Base-by-base conservation (phyloP, 2,113 vertebrate species). In the Hyaena hyaena region DNA sequence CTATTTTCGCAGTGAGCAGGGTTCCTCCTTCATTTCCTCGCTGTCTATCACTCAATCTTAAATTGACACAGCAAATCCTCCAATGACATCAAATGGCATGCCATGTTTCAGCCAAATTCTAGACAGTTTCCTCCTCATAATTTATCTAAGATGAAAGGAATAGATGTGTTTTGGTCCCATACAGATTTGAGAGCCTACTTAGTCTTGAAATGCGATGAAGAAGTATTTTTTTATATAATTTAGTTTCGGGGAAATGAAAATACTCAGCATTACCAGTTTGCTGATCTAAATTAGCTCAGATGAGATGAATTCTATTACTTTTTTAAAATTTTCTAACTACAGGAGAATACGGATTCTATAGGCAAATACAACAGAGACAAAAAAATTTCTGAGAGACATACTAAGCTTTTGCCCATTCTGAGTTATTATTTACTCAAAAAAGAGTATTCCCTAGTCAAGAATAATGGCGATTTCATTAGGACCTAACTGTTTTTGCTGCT, bases 31-130 rank as follows among this genome's bases (percentile, higher is more conserved):
- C 65, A 66, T 61, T 61, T 95, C 88, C 39, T 76, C 83, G n/a
- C 65, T 39, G 45, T 61, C 93, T 66, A 39, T 95, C 88, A 81
- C 55, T 90, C 81, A 81, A 10, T 77, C 85, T 84, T 85, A 81
- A 92, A 88, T 2, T 66, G 84, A 94, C 76, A 80, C 48, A 19
- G 50, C 50, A 63, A 92, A 94, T 31, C 74, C 86, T 82, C 76
- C 23, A 39, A 91, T 43, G 88, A 65, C 69, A 76, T 79, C 83
- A 83, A 84, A 76, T 48, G 31, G 93, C 50, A 31, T 21, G 45
- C 76, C 66, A 23, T 11, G 82, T 48, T 81, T 71, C 82, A 39
- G 48, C 82, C 90, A 63, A 55, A 63, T 73, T 82, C 93, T 48
- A 77, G 68, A 24, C 43, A 14, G 45, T 10, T n/a, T 61, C 55